phyloP scores from a whole-genome alignment of 2,888 invertebrate genomes.

The Lissocephala sabroskyi region DNA sequence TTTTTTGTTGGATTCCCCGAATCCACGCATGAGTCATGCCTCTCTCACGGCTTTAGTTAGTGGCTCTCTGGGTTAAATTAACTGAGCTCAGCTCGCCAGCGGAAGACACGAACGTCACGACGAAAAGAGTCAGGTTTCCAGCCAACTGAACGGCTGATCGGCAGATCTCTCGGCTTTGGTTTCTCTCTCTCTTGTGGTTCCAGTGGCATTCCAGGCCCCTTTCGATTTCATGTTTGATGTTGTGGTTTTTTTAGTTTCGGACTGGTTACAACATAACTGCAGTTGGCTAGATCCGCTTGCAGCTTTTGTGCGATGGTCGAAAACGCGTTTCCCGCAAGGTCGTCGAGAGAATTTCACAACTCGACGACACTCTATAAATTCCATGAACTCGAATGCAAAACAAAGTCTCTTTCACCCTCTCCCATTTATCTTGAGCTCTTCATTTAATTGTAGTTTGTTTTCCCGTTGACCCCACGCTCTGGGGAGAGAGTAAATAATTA shows the following conservation, averaged over 20 bases:
- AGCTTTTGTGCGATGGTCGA: constrained; percentile 5
- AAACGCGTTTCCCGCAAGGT: constrained; percentile 20
- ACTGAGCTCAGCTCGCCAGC: constrained; percentile 4
- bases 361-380: constrained; percentile 14
- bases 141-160: too few relatives aligned
- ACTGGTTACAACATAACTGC: constrained; percentile 36
- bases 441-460: too few relatives aligned
- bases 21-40: constrained; percentile 59
- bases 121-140: too few relatives aligned
- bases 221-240: constrained; percentile 11
- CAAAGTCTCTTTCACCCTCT: too few relatives aligned
- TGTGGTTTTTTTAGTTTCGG: neutral
- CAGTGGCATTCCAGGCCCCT: constrained; percentile 16
- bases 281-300: constrained; percentile 47
- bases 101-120: too few relatives aligned
- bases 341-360: constrained; percentile 37
- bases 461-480: too few relatives aligned
- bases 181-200: neutral
- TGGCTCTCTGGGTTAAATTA: constrained; percentile 18
- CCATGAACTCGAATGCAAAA: neutral
- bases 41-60: too few relatives aligned
- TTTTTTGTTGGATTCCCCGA: constrained; percentile 60
- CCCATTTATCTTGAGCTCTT: too few relatives aligned
- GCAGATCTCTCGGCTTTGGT: too few relatives aligned
- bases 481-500: too few relatives aligned